Evolutionary conservation across 2,113 vertebrate genomes (phyloP), one percentile per base, ranked within the genome.

Genomic region (Seriola dumerili): DNA sequence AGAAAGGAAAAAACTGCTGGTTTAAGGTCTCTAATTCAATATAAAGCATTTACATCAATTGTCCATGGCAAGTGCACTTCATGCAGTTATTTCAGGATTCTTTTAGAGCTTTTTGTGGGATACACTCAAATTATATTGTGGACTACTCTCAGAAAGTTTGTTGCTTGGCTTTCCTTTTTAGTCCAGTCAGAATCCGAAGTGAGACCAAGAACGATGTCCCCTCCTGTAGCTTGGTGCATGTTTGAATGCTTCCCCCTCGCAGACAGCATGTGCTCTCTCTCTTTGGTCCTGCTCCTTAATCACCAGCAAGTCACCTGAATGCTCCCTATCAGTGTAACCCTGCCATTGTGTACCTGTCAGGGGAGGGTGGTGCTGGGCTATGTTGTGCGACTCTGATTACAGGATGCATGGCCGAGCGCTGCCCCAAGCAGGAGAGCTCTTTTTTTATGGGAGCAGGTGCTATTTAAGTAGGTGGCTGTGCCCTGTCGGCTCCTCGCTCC

Each of bases 401-500:
- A 93, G 89, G 89, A 94, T 88, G 94, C 93, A 93, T 94, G 94
- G 88, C 90, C 86, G 83, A 91, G 90, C 88, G 85, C 82, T 90
- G 86, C 87, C 88, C 88, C 83, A 66, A 84, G 86, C 84, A 67
- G 82, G 86, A 88, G 86, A 86, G 78, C 66, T 75, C 50, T 83
- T 88, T 89, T 85, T 88, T 87, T 85, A 80, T 79, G 80, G 85
- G 79, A 87, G 76, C 91, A 92, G 92, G 85, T 93, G 87, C 94
- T 96, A 94, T 96, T 96, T 96, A 94, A 94, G 94, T 90, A 90
- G 81, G 90, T 87, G 88, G 80, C 90, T 84, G 89, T 88, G 54
- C 78, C 89, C 85, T 76, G 76, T 74, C 32, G 67, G 78, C 84
- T 89, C 79, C 70, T 80, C 12, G 66, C 85, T 91, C 87, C 34